Evolutionary conservation across 2,113 vertebrate genomes (phyloP).

Genomic region (Planiliza haematocheilus): DNA sequence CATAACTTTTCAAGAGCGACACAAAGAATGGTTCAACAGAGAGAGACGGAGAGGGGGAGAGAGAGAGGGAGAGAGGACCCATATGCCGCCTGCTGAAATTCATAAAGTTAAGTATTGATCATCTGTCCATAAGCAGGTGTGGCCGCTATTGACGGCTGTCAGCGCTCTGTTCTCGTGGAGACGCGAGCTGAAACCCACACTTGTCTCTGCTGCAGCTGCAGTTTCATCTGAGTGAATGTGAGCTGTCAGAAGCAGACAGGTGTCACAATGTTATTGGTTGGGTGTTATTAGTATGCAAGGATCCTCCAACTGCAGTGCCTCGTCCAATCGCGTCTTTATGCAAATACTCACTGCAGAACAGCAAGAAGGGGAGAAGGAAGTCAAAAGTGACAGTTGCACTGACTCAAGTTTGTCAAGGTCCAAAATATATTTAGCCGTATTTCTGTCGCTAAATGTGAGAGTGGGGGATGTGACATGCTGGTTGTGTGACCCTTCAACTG

Average conservation of each 20-base stretch:
- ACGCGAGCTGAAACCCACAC: conserved; percentile 5
- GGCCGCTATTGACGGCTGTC: conserved; percentile 1
- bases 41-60: not conserved
- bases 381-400: not conserved
- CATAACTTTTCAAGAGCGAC: no score
- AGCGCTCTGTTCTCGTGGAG: conserved; percentile 3
- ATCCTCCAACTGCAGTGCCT: conserved; percentile 9
- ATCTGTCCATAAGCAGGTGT: conserved; percentile 14
- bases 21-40: not conserved
- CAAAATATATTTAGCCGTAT: not conserved
- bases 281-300: conserved; percentile 28
- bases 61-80: not conserved
- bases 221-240: conserved; percentile 21
- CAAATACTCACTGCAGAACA: conserved; percentile 1
- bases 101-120: conserved; percentile 22
- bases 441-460: not conserved
- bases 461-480: not conserved
- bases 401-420: conserved; percentile 12
- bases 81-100: conserved; percentile 8
- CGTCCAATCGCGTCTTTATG: conserved; percentile 13
- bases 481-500: conserved; percentile 14
- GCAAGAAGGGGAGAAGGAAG: not conserved
- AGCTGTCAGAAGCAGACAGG: conserved; percentile 39
- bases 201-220: conserved; percentile 6
- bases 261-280: conserved; percentile 31